A percentile compares a stretch with the other conserved stretches of the same genome.
Evolutionary conservation across 2,113 vertebrate genomes (phyloP).

Genomic region (Aldabrachelys gigantea): DNA sequence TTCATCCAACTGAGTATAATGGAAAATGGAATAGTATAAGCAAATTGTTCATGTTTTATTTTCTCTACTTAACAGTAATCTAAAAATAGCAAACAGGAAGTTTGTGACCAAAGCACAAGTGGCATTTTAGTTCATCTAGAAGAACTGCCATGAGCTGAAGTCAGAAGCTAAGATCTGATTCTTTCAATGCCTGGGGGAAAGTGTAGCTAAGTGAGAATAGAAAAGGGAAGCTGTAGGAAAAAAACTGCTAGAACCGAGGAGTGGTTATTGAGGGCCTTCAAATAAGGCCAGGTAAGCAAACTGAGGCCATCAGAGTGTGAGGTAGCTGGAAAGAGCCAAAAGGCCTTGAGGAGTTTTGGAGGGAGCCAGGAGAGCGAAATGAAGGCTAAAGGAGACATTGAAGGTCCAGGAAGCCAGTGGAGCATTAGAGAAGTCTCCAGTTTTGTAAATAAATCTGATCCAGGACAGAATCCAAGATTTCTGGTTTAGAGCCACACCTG

Average conservation of each 20-base stretch:
- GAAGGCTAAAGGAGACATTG: conserved; percentile 4
- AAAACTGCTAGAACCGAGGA: not conserved
- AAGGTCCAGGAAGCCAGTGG: not conserved
- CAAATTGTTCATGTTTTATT: not conserved
- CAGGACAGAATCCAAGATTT: conserved; percentile 9
- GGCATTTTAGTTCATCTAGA: not conserved
- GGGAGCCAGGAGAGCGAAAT: not conserved
- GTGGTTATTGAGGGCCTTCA: not conserved
- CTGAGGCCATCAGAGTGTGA: not conserved
- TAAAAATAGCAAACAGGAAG: not conserved
- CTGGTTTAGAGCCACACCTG: not conserved
- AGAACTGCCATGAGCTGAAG: not conserved
- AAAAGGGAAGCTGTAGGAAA: not conserved
- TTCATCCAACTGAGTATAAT: not conserved
- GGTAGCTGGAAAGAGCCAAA: not conserved
- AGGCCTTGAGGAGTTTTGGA: not conserved
- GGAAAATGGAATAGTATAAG: not conserved
- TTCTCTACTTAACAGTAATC: not conserved
- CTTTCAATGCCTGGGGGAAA: not conserved
- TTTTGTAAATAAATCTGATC: not conserved
- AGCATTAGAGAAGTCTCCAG: not conserved
- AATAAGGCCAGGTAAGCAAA: conserved; percentile 34
- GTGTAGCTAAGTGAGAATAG: not conserved
- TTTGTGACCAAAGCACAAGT: not conserved
- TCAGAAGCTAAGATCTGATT: not conserved